These are phyloP conservation scores for Leucophenga montana DNA, from an alignment of 2,888 invertebrate species.

Conservation along the genomic window DNA sequence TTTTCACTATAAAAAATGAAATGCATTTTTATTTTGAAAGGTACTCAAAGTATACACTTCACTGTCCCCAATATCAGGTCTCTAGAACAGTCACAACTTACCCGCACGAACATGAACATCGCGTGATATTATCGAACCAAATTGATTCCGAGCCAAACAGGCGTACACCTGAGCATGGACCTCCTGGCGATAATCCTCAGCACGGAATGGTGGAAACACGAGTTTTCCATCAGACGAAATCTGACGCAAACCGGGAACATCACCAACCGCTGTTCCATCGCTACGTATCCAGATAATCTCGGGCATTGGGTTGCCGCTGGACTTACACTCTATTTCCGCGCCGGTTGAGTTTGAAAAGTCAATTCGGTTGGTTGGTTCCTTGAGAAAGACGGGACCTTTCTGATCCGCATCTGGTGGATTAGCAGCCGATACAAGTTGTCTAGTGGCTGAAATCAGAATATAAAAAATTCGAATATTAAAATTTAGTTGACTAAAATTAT, in stretches of 20 bases:
- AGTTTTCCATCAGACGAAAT: conserved; percentile 93
- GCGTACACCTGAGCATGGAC: conserved; percentile 96
- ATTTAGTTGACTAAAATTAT: conserved; percentile 8
- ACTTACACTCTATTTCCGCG: conserved; percentile 92
- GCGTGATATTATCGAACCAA: conserved; percentile 91
- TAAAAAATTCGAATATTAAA: conserved; percentile 9
- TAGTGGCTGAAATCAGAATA: conserved; percentile 44
- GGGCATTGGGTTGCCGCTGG: conserved; percentile 90
- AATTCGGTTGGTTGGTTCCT: conserved; percentile 91
- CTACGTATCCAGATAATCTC: conserved; percentile 94
- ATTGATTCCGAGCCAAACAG: conserved; percentile 90
- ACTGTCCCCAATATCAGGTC: conserved; percentile 27
- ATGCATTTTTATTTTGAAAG: too few species aligned
- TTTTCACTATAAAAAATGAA: too few species aligned
- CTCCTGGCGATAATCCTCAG: conserved; percentile 93
- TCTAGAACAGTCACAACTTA: conserved; percentile 74
- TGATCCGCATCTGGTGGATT: conserved; percentile 80
- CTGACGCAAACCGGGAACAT: conserved; percentile 90
- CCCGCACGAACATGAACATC: conserved; percentile 96
- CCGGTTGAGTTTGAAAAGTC: conserved; percentile 96
- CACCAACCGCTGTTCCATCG: conserved; percentile 92
- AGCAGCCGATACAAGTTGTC: conserved; percentile 56
- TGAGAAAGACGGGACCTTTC: conserved; percentile 92
- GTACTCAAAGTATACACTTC: conserved; percentile 3
- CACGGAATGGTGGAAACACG: conserved; percentile 94